These are phyloP conservation scores for Meleagris gallopavo DNA, from an alignment of 2,113 vertebrate genomes.

Conservation along the genomic window DNA sequence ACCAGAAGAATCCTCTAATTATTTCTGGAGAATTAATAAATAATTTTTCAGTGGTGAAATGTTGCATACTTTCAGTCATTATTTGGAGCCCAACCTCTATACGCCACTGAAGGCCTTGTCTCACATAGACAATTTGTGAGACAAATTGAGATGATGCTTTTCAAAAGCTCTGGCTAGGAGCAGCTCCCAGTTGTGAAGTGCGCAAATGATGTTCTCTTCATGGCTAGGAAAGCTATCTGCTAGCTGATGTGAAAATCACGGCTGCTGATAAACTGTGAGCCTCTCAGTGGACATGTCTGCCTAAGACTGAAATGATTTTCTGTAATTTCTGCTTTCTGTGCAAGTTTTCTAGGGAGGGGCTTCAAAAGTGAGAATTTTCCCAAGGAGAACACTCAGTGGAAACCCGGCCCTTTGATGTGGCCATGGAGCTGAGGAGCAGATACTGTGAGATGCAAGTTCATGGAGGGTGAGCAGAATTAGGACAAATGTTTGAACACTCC, in stretches of 20 bases:
- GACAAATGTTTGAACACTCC: not conserved
- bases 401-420: not conserved
- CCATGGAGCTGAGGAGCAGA: not conserved
- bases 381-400: not conserved
- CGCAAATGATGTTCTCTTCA: not conserved
- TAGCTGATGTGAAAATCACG: not conserved
- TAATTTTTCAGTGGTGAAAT: not conserved
- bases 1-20: not conserved
- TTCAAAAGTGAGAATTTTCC: not conserved
- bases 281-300: not conserved
- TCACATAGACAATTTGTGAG: not conserved
- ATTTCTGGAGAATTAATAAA: not conserved
- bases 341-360: not conserved
- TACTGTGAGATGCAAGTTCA: not conserved
- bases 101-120: not conserved
- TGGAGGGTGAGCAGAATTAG: not conserved
- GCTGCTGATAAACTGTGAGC: not conserved
- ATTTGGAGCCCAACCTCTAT: not conserved
- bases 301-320: not conserved
- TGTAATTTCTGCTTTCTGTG: not conserved
- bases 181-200: not conserved
- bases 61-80: not conserved
- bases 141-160: not conserved
- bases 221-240: not conserved
- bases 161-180: not conserved